phyloP scores from a whole-genome alignment of 2,113 vertebrate genomes.

The Cheilinus undulatus region DNA sequence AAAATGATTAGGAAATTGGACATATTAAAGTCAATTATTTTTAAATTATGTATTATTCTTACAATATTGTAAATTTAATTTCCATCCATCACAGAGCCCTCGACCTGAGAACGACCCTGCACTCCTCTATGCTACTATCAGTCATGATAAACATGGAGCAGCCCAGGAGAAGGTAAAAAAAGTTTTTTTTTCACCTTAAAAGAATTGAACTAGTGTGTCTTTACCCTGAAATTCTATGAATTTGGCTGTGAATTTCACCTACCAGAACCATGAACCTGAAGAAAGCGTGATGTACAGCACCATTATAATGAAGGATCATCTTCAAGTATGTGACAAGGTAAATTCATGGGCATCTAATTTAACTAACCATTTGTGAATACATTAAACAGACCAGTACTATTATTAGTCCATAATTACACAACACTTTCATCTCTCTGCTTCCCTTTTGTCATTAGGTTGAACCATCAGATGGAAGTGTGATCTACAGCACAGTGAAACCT shows the following conservation, averaged over 20 bases:
- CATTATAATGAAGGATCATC: background rate
- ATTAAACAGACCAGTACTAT: background rate
- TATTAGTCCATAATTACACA: background rate
- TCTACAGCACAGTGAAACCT: slow-evolving; percentile 29
- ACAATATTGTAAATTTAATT: background rate
- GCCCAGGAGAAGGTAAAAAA: slow-evolving; percentile 11
- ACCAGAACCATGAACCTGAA: background rate
- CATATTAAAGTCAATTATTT: background rate
- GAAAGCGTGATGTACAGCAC: slow-evolving; percentile 25
- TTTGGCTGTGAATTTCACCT: background rate
- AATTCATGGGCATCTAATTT: background rate
- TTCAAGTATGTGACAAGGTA: background rate
- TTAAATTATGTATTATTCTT: background rate
- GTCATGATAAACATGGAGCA: background rate
- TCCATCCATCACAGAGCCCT: background rate
- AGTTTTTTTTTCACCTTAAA: background rate
- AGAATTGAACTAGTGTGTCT: background rate
- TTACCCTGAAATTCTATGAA: background rate
- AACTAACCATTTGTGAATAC: background rate
- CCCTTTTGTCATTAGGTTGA: slow-evolving; percentile 18
- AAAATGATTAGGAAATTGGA: background rate
- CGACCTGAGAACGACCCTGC: background rate
- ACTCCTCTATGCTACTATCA: background rate
- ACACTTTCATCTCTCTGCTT: background rate
- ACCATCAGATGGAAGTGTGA: slow-evolving; percentile 18